Base-by-base conservation (phyloP, 2,797 vertebrate genomes). In the Fratercula arctica region DNA sequence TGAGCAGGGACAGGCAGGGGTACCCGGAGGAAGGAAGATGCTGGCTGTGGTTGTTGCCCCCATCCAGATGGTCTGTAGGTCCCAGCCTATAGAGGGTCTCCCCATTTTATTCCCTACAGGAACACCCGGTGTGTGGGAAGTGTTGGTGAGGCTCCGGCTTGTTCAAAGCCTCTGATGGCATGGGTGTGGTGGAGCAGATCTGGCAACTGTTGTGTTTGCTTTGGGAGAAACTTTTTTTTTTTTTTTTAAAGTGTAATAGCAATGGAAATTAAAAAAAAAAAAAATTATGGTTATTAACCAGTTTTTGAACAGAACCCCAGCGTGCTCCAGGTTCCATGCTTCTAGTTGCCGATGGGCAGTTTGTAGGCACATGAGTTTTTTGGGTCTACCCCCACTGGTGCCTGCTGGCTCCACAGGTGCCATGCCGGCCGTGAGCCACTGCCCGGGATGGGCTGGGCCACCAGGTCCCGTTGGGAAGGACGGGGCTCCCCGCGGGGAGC, bases 361-460 rank as follows among this genome's bases (percentile, higher is more conserved):
- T 6, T 48, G 23, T 20, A 6, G 28, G 35, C 43, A 33, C 4
- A 0, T 1, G 25, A 43, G n/a, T 1, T 9, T 20, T 29, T 10
- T 0, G 23, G 33, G 12, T 9, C 29, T 28, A 6, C 8, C 39
- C 16, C 29, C 8, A 25, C 12, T 2, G 48, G 50, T 37, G 20
- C 50, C 50, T 5, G 61, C 33, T 13, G 51, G 61, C 4, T 14
- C 17, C 0, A 7, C 1, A 41, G 50, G 53, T 16, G 35, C 67
- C 10, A 18, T 39, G 53, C n/a, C 0, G 4, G 41, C 8, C 2
- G 8, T 9, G 29, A 60, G 13, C 28, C 53, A 4, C 7, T 3
- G 23, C 54, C 51, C 13, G 15, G 33, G 11, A 29, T 10, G 37
- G 29, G 12, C 51, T 10, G 37, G 29, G 12, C 51, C 13, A 2